These are phyloP conservation scores for Liodrosophila aerea DNA, from an alignment of 2,888 invertebrate genomes.

Conservation along the genomic window DNA sequence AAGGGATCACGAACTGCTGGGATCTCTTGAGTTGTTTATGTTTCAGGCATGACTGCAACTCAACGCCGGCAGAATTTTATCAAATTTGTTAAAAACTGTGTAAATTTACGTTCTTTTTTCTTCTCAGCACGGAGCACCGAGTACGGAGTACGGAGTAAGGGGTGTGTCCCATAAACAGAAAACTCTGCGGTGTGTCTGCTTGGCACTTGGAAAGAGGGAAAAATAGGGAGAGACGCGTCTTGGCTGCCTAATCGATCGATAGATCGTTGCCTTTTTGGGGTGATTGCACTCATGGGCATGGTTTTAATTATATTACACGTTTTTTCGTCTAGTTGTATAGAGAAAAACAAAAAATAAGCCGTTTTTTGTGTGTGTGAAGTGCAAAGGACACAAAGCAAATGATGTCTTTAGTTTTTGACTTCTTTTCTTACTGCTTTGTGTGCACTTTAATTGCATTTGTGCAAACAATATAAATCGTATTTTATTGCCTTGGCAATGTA, in stretches of 20 bases:
- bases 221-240: conserved; percentile 29
- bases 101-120: conserved; percentile 67
- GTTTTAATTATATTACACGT: conserved; percentile 54
- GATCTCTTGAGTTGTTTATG: conserved; percentile 74
- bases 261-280: conserved; percentile 63
- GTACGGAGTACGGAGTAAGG: conserved; percentile 22
- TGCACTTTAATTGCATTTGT: conserved; percentile 69
- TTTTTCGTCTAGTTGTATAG: conserved; percentile 33
- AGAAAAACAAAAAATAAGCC: conserved; percentile 45
- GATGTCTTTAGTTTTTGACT: conserved; percentile 65
- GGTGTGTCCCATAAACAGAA: conserved; percentile 73
- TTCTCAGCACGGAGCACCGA: conserved; percentile 15
- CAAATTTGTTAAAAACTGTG: conserved; percentile 76
- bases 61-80: conserved; percentile 60
- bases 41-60: conserved; percentile 71
- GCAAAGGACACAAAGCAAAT: conserved; percentile 66
- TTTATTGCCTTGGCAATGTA: conserved; percentile 65
- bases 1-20: conserved; percentile 70
- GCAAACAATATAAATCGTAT: conserved; percentile 72
- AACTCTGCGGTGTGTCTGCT: conserved; percentile 61
- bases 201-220: conserved; percentile 33
- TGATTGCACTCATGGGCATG: conserved; percentile 64
- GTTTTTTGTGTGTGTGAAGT: conserved; percentile 49
- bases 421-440: conserved; percentile 35
- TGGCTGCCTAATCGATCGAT: conserved; percentile 72